A percentile compares a stretch with the other conserved stretches of the same genome.
Evolutionary conservation across 2,797 vertebrate genomes (phyloP).

Genomic region (Eidolon dupreanum): DNA sequence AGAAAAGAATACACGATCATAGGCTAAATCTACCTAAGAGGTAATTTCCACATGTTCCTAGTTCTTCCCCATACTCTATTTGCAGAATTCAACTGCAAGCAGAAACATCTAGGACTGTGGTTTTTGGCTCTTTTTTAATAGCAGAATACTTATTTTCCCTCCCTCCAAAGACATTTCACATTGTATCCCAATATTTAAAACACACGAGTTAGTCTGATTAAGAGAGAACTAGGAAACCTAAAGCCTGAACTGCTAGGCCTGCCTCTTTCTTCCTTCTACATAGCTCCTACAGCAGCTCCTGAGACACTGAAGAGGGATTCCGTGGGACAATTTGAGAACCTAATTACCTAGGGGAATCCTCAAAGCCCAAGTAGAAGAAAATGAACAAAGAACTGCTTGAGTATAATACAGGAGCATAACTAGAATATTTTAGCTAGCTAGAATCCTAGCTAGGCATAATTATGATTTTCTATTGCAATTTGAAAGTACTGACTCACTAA

Average conservation of each 20-base stretch:
- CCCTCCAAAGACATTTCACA: background rate
- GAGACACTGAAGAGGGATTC: background rate
- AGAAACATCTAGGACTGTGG: background rate
- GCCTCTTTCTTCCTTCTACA: background rate
- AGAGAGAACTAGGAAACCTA: background rate
- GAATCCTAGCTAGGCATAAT: background rate
- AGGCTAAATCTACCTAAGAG: background rate
- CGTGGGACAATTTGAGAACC: background rate
- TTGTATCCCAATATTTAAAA: background rate
- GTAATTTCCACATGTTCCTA: conserved; percentile 34
- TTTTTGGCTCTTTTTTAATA: background rate
- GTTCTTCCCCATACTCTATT: background rate
- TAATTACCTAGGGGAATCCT: background rate
- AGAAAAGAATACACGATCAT: background rate
- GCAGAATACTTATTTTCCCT: background rate
- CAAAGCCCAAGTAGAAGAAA: background rate
- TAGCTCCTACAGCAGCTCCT: background rate
- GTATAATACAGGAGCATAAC: background rate
- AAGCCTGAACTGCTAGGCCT: background rate
- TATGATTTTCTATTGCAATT: background rate
- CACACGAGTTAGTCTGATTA: background rate
- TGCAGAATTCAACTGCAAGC: background rate
- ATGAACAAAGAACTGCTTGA: background rate
- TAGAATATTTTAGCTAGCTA: background rate
- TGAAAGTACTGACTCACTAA: conserved; percentile 32